These are phyloP conservation scores for Melanchra persicariae DNA, from an alignment of 2,888 invertebrate genomes.

Conservation along the genomic window DNA sequence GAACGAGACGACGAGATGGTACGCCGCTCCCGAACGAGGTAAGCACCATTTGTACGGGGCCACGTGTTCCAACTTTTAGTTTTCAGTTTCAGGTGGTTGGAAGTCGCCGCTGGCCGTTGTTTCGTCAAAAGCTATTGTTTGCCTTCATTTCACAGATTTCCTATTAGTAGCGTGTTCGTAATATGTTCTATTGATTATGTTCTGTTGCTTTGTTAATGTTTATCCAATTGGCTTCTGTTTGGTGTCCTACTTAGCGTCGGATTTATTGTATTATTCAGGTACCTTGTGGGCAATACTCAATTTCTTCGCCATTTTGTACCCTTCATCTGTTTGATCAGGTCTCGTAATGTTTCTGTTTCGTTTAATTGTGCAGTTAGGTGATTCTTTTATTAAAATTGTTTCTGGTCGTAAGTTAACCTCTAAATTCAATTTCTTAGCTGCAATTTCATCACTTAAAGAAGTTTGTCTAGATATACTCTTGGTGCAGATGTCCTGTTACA, in stretches of 20 bases:
- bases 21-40: constrained; percentile 86
- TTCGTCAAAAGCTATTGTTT: constrained; percentile 67
- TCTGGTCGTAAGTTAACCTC: background rate
- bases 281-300: background rate
- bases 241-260: constrained; percentile 23
- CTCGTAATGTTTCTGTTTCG: constrained; percentile 1
- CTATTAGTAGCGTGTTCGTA: constrained; percentile 52
- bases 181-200: constrained; percentile 50
- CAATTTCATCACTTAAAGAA: background rate
- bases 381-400: background rate
- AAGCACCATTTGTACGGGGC: constrained; percentile 84
- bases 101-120: constrained; percentile 67
- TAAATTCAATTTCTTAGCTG: background rate
- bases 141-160: constrained; percentile 52
- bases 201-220: constrained; percentile 56
- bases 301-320: background rate
- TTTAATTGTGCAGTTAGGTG: background rate
- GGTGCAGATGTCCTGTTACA: too few species aligned
- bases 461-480: background rate
- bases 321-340: background rate
- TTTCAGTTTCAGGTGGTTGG: constrained; percentile 72
- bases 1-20: constrained; percentile 88
- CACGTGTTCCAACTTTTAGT: constrained; percentile 87
- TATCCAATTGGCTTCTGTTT: constrained; percentile 43
- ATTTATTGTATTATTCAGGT: constrained; percentile 11